A percentile compares a stretch with the other conserved stretches of the same genome.
These are phyloP conservation scores for Salpingus planirostris DNA, from an alignment of 2,888 invertebrate species.

Conservation along the genomic window DNA sequence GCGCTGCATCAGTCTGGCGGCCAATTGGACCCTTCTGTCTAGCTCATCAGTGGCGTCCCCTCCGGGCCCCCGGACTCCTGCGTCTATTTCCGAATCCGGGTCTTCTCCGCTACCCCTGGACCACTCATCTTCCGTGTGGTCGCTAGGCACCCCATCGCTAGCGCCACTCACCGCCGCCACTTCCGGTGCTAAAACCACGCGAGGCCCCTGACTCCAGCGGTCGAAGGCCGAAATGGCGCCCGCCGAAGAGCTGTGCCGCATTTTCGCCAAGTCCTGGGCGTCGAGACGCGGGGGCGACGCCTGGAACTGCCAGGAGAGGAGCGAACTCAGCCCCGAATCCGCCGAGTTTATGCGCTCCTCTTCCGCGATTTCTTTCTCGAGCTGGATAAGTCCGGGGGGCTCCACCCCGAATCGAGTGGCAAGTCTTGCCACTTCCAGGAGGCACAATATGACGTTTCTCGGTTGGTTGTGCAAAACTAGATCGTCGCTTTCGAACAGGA, in stretches of 20 bases:
- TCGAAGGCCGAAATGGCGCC: constrained; percentile 30
- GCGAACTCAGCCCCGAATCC: constrained; percentile 54
- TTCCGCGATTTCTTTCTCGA: constrained; percentile 79
- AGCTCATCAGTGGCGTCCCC: constrained; percentile 52
- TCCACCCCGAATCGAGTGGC: constrained; percentile 71
- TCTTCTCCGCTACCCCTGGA: constrained; percentile 62
- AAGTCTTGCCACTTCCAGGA: constrained; percentile 75
- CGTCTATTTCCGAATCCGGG: constrained; percentile 50
- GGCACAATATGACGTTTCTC: constrained; percentile 73
- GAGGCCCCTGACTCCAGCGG: constrained; percentile 30
- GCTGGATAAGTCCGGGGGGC: constrained; percentile 71
- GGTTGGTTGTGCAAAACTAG: constrained; percentile 78
- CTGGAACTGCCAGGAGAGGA: constrained; percentile 63
- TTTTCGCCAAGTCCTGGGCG: constrained; percentile 36
- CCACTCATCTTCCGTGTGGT: constrained; percentile 63
- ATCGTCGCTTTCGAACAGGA: constrained; percentile 84
- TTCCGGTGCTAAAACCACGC: constrained; percentile 29
- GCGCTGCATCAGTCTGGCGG: constrained; percentile 62
- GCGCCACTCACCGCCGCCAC: constrained; percentile 35
- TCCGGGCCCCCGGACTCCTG: constrained; percentile 22
- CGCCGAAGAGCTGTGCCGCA: constrained; percentile 45
- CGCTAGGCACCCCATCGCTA: constrained; percentile 51
- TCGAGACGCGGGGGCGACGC: constrained; percentile 42
- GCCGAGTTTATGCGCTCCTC: constrained; percentile 58
- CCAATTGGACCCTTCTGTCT: constrained; percentile 62